Percentiles rank a stretch among this genome's conserved stretches.
These are phyloP conservation scores for Urechis unicinctus DNA, from an alignment of 2,888 invertebrate species.

Conservation along the genomic window DNA sequence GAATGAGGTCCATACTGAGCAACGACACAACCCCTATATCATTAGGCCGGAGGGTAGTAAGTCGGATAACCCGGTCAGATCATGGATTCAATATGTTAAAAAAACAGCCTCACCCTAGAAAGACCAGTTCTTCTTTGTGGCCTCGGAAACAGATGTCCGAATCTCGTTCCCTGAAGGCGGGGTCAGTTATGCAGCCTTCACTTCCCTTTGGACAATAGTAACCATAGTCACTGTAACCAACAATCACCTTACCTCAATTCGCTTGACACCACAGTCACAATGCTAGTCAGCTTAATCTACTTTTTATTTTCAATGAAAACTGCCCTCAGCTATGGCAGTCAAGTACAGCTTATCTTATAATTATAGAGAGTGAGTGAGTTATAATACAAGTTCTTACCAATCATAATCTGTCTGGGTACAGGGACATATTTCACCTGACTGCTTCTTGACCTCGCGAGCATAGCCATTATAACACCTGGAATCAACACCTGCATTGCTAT, in stretches of 20 bases:
- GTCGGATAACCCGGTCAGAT: too few relatives aligned
- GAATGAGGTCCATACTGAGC: too few relatives aligned
- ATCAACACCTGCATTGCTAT: not conserved
- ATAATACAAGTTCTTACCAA: slow-evolving; percentile 40
- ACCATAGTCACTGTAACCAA: slow-evolving; percentile 46
- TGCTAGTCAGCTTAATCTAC: too few relatives aligned
- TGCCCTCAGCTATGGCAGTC: not conserved
- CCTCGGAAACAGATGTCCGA: slow-evolving; percentile 41
- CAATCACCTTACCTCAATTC: too few relatives aligned
- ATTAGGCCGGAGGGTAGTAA: too few relatives aligned
- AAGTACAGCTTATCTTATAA: too few relatives aligned
- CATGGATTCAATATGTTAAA: too few relatives aligned
- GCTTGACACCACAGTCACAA: too few relatives aligned
- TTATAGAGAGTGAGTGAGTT: too few relatives aligned
- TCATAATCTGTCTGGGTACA: slow-evolving; percentile 47
- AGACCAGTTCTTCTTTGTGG: slow-evolving; percentile 35
- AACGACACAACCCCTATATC: too few relatives aligned
- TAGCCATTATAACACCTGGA: slow-evolving; percentile 45
- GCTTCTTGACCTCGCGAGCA: slow-evolving; percentile 16
- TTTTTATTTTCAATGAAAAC: not conserved
- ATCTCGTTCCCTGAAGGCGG: slow-evolving; percentile 26
- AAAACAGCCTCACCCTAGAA: slow-evolving; percentile 46
- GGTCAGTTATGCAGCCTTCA: slow-evolving; percentile 30
- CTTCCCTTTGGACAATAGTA: slow-evolving; percentile 29
- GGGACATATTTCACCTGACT: slow-evolving; percentile 23